phyloP scores from a whole-genome alignment of 2,888 invertebrate species.

The Drosophila paramelanica region DNA sequence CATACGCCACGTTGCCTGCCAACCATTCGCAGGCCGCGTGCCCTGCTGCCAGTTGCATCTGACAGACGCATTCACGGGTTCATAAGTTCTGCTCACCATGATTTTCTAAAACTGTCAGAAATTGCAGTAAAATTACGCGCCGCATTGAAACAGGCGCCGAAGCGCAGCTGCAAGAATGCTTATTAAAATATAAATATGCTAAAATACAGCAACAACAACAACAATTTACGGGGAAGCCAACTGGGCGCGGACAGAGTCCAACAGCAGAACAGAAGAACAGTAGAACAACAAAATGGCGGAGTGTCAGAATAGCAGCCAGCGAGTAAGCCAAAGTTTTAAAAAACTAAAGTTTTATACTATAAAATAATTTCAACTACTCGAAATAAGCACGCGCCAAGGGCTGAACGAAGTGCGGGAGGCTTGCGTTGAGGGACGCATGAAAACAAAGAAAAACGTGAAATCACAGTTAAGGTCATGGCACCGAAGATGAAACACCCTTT shows the following conservation, averaged over 20 bases:
- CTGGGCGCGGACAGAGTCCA: slow-evolving; percentile 31
- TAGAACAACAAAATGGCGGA: slow-evolving; percentile 1
- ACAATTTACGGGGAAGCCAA: slow-evolving; percentile 45
- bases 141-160: slow-evolving; percentile 58
- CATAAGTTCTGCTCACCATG: slow-evolving; percentile 76
- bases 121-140: slow-evolving; percentile 76
- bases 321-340: slow-evolving; percentile 69
- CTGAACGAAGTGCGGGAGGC: slow-evolving; percentile 29
- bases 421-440: slow-evolving; percentile 8
- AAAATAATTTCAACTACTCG: slow-evolving; percentile 80
- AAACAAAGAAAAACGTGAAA: slow-evolving; percentile 25
- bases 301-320: slow-evolving; percentile 16
- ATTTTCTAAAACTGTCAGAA: slow-evolving; percentile 80
- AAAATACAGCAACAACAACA: slow-evolving; percentile 51
- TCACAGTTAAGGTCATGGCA: not conserved
- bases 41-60: slow-evolving; percentile 68
- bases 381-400: slow-evolving; percentile 71
- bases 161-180: slow-evolving; percentile 79
- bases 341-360: slow-evolving; percentile 80
- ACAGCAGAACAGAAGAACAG: slow-evolving; percentile 17
- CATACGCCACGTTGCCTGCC: slow-evolving; percentile 74
- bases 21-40: slow-evolving; percentile 31
- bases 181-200: slow-evolving; percentile 81
- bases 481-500: slow-evolving; percentile 3
- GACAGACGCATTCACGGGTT: slow-evolving; percentile 73